Evolutionary conservation across 2,797 vertebrate genomes (phyloP), one percentile per base, ranked within the genome.

Genomic region (Coracias cyanogaster): DNA sequence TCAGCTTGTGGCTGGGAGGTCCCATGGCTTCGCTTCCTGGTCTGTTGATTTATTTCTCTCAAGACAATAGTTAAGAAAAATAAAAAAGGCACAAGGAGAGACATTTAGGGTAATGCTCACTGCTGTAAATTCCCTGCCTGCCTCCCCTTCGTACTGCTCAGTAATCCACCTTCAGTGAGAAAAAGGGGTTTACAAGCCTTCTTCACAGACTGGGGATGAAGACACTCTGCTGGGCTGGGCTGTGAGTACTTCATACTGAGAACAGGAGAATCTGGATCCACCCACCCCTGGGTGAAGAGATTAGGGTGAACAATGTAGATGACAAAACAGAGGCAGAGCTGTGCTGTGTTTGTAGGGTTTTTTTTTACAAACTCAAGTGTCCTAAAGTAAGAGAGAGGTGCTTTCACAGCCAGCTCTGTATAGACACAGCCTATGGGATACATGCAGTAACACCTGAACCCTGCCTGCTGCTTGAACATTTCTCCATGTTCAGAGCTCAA

Each of bases 51-150:
- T 83, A 93, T 92, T 69, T 58, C 37, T 76, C 35, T 43, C 46
- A 69, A 67, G 93, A 86, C 57, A 92, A 86, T 51, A 81, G 35
- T 43, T 84, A 18, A 71, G 46, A 72, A 89, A 89, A 83, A 81
- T 17, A 58, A 41, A 93, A 78, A 86, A 86, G 52, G 45, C 39
- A 62, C 15, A 52, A 76, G 46, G 29, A 86, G 29, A 46, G 26
- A 69, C 33, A 82, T 72, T 89, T 33, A 86, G 58, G 33, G 37
- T 62, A 84, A 86, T 39, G 49, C 19, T 92, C 57, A 35, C 35
- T 58, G 39, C 51, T 76, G 62, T 69, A 92, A 95, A 86, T 41
- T 90, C 29, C 16, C 51, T 15, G 39, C 49, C 43, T 84, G 51
- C 20, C 33, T 35, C 35, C 11, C 24, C 45, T 81, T 39, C 66